Evolutionary conservation across 2,113 vertebrate species (phyloP).

Genomic region (Microcebus griseorufus): DNA sequence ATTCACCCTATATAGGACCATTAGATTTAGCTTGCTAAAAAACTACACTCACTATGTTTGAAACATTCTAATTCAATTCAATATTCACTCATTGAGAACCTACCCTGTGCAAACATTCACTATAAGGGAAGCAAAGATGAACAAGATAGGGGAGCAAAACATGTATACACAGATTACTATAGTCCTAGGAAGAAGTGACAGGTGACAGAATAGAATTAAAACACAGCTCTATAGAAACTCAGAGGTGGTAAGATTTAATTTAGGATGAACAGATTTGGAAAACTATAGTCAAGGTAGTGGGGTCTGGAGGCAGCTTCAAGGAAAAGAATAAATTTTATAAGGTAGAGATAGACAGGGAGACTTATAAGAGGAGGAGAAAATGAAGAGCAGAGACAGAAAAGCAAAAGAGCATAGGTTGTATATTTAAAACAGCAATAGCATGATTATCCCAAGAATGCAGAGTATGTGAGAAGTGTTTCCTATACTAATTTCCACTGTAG

Average conservation of each 20-base stretch:
- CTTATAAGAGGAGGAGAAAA: not conserved
- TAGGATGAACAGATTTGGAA: not conserved
- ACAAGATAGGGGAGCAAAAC: not conserved
- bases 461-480: not conserved
- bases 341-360: not conserved
- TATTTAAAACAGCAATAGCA: not conserved
- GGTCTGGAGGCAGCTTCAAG: not conserved
- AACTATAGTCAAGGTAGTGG: not conserved
- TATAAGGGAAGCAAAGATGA: not conserved
- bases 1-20: not conserved
- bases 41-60: not conserved
- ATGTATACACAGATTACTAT: not conserved
- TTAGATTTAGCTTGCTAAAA: not conserved
- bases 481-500: not conserved
- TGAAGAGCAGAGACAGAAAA: not conserved
- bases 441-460: not conserved
- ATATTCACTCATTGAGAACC: not conserved
- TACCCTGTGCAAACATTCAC: not conserved
- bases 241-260: not conserved
- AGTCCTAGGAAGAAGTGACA: not conserved
- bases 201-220: not conserved
- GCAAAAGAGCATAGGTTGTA: not conserved
- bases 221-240: not conserved
- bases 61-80: conserved; percentile 5
- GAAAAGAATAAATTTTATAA: not conserved